Base-by-base conservation (phyloP, 1,140 invertebrate genomes). In the Neodiprion virginianus region DNA sequence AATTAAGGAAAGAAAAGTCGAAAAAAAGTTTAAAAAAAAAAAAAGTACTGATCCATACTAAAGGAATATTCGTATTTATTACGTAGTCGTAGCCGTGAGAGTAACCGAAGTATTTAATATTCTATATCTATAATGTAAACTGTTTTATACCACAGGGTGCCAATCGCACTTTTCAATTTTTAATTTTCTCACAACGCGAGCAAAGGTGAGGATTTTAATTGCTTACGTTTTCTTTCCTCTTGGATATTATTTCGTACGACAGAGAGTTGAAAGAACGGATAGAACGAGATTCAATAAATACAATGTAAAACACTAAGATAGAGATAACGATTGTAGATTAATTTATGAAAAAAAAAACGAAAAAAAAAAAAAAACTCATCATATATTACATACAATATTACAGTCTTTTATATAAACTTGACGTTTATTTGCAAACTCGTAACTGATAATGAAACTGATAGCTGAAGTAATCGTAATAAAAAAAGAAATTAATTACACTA, bases 1-100 rank as follows among this genome's bases (percentile, higher is more conserved):
- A 82, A 68, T 74, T 73, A 61, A 74, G 80, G 70, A 76, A 66
- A 72, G 11, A 48, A 70, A 72, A 77, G 65, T 73, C 75, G 72
- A 79, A 40, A 40, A 40, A 40, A 40, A 40, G 28, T 40, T 40
- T 4, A 40, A 40, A 40, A 40, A 40, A 40, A 40, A 2, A 40
- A 40, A 40, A 40, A 40, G 28, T 61, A 61, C n/a, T 61, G 11
- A 61, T 61, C 53, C 11, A 61, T 61, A 61, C 53, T 61, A 61
- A 61, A n/a, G n/a, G n/a, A 61, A 61, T 61, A 61, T 61, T 61
- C 11, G n/a, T 61, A 61, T 61, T 61, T 61, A 61, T 61, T 61
- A 61, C 28, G 28, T 40, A 40, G 28, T 40, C 28, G 28, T 40
- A 40, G 28, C 28, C 28, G 28, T 40, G 28, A 40, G 28, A 40